Percentiles rank a stretch among this genome's conserved stretches.
These are phyloP conservation scores for Kryphioiulus occultus DNA, from an alignment of 2,888 invertebrate species.

Conservation along the genomic window DNA sequence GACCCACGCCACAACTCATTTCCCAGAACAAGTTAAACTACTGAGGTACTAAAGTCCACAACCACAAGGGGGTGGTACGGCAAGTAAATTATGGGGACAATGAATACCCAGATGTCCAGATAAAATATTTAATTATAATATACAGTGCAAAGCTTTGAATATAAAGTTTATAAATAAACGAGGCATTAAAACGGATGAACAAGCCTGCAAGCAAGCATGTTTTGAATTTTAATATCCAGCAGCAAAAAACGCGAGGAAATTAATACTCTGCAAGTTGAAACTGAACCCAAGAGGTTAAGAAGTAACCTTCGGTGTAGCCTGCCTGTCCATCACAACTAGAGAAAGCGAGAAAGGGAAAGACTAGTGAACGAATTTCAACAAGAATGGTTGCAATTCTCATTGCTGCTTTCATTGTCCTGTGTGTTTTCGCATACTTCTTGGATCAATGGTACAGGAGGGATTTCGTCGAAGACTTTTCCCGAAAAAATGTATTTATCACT, in stretches of 20 bases:
- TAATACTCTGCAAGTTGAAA: not conserved
- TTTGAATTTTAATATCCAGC: not conserved
- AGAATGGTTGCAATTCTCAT: not conserved
- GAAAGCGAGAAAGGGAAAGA: not conserved
- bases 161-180: no score
- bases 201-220: not conserved
- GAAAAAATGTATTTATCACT: conserved; percentile 33
- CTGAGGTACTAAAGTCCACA: no score
- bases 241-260: not conserved
- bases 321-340: not conserved
- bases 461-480: not conserved
- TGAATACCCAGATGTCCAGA: no score
- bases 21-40: no score
- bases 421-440: not conserved
- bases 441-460: conserved; percentile 4
- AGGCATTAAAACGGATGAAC: no score
- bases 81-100: no score
- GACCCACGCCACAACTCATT: no score
- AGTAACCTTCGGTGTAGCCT: not conserved
- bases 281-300: not conserved
- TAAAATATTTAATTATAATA: no score
- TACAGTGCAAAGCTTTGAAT: no score
- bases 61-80: no score
- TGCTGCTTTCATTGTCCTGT: not conserved
- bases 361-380: not conserved